Evolutionary conservation across 2,888 invertebrate species (phyloP).

Genomic region (Bibio marci): DNA sequence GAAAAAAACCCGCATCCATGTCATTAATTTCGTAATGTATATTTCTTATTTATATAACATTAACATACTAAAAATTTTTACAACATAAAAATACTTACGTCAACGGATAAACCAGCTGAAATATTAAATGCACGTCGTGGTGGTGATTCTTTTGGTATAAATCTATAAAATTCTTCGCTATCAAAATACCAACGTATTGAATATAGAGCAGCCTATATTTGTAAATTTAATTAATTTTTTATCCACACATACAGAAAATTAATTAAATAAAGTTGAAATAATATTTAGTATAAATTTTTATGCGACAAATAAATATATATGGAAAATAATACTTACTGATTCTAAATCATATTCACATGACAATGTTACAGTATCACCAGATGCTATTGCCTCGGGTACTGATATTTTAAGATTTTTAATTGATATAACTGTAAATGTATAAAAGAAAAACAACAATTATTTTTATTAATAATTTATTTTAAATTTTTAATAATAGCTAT

Average conservation of each 20-base stretch:
- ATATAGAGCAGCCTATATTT: conserved; percentile 23
- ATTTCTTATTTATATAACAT: no score
- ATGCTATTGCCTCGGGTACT: conserved; percentile 13
- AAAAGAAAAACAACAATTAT: background rate
- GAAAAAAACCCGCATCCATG: no score
- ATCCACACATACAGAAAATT: no score
- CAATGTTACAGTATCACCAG: conserved; percentile 13
- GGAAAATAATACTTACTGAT: conserved; percentile 9
- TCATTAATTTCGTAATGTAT: no score
- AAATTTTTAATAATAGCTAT: no score
- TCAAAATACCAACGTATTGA: conserved; percentile 38
- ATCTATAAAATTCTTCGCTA: conserved; percentile 34
- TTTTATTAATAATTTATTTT: no score
- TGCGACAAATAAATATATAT: no score
- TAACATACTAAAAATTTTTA: no score
- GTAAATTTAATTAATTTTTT: no score
- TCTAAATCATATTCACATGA: conserved; percentile 14
- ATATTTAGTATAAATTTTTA: no score
- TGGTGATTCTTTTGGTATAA: conserved; percentile 32
- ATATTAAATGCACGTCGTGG: conserved; percentile 30
- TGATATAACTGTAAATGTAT: conserved; percentile 10
- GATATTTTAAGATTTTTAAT: conserved; percentile 13
- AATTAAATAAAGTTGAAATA: no score
- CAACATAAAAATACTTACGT: conserved; percentile 34
- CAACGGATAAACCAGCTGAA: conserved; percentile 30